Base-by-base conservation (phyloP, 2,888 invertebrate genomes). In the Campoplex capitator region DNA sequence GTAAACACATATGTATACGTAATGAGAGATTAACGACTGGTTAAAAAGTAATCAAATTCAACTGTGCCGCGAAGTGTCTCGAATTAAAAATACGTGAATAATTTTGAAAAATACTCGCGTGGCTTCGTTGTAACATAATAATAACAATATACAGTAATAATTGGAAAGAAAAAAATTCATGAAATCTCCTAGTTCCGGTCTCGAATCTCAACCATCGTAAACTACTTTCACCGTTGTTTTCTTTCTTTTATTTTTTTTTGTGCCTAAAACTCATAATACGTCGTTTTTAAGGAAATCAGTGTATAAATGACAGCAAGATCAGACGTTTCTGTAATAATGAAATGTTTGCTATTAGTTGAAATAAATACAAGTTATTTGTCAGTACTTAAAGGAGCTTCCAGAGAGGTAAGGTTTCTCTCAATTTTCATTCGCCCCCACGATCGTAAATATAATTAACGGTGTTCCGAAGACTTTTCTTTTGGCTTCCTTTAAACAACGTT, bases 381-480 rank as follows among this genome's bases (percentile, higher is more conserved):
- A 16, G 16, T 32, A 16, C 32, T 62, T 9, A 16, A 62, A 16
- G 32, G 16, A 62, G 62, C 32, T 62, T 62, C 62, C 32, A 32
- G 32, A 32, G 32, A 62, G 62, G 62, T 62, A 62, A 62, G 62
- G 62, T 62, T 62, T 62, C 62, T 32, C 32, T 32, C 62, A 62
- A 62, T 32, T 54, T 48, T n/a, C n/a, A 32, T 32, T 73, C 48
- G 32, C 32, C 32, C 16, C 32, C 16, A 70, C 75, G 51, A 74
- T 45, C 78, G 23, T 85, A 70, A 78, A 79, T 35, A 54, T 13
- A 71, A 54, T 83, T 81, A n/a, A 23, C 28, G 3, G 4, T 11
- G 38, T n/a, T 18, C 7, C 32, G 32, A 32, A 16, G 7, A 62
- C 11, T 32, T 32, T 32, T 62, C 32, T 62, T 62, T 32, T 62